Conservation (phyloP, 2,797 vertebrate genomes). For the Sebastiscus albofasciatus region DNA sequence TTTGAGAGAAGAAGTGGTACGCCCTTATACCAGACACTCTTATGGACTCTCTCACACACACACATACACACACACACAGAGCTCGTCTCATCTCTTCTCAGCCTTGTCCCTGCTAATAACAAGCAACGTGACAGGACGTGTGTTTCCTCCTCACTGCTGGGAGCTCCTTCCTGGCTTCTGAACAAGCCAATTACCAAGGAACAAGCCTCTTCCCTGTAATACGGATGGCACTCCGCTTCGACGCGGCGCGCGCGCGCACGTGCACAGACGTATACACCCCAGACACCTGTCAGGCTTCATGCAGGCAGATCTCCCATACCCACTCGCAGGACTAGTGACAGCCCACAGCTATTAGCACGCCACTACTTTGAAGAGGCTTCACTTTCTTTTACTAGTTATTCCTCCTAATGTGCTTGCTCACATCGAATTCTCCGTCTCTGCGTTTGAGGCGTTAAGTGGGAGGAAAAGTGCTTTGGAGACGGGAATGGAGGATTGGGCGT, state of each 20-base stretch:
- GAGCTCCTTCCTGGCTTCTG: slow-evolving; percentile 82
- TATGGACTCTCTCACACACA: slow-evolving; percentile 57
- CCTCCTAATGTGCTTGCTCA: slow-evolving; percentile 82
- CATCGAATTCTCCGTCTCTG: slow-evolving; percentile 72
- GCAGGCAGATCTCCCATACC: slow-evolving; percentile 76
- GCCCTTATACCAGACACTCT: slow-evolving; percentile 60
- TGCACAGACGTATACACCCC: slow-evolving; percentile 67
- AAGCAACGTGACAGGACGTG: slow-evolving; percentile 81
- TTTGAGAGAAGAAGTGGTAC: slow-evolving; percentile 59
- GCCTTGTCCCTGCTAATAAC: slow-evolving; percentile 82
- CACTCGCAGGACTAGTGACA: slow-evolving; percentile 82
- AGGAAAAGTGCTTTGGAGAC: slow-evolving; percentile 78
- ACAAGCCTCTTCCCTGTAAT: slow-evolving; percentile 83
- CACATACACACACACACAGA: slow-evolving; percentile 36
- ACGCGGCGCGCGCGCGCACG: slow-evolving; percentile 49
- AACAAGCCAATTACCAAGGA: slow-evolving; percentile 86
- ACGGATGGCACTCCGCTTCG: slow-evolving; percentile 76
- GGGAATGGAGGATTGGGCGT: slow-evolving; percentile 53
- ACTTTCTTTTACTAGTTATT: slow-evolving; percentile 82
- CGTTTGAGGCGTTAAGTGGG: slow-evolving; percentile 79
- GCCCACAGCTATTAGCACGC: slow-evolving; percentile 84
- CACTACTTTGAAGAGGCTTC: slow-evolving; percentile 82
- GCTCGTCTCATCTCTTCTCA: slow-evolving; percentile 75
- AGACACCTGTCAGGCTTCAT: slow-evolving; percentile 80
- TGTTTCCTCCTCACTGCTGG: slow-evolving; percentile 82